A percentile compares a stretch with the other conserved stretches of the same genome.
These are phyloP conservation scores for Graptemys geographica DNA, from an alignment of 2,797 vertebrate genomes.

Conservation along the genomic window DNA sequence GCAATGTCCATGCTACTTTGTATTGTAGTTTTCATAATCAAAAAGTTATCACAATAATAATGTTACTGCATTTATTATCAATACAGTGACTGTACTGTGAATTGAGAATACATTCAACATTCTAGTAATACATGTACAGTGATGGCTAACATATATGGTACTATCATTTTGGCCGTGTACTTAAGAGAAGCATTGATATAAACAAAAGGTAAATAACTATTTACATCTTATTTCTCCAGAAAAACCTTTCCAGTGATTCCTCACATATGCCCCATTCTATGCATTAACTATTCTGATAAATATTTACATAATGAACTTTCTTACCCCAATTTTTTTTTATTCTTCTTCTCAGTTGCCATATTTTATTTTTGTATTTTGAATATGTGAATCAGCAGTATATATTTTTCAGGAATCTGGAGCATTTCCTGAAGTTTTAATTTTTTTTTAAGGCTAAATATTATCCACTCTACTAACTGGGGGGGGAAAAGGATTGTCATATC, in stretches of 20 bases:
- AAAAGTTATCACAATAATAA: not conserved
- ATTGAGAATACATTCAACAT: conserved; percentile 59
- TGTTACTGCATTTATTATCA: not conserved
- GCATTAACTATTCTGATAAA: conserved; percentile 38
- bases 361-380: conserved; percentile 47
- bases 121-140: conserved; percentile 46
- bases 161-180: conserved; percentile 14
- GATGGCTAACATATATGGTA: conserved; percentile 31
- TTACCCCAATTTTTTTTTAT: conserved; percentile 49
- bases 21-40: not conserved
- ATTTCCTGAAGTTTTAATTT: not conserved
- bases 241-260: conserved; percentile 50
- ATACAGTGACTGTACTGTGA: conserved; percentile 69
- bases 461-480: conserved; percentile 6
- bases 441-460: conserved; percentile 49
- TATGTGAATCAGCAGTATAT: not conserved
- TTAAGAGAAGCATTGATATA: conserved; percentile 64
- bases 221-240: conserved; percentile 69
- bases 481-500: conserved; percentile 40
- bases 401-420: conserved; percentile 7
- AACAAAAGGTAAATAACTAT: conserved; percentile 72
- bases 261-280: conserved; percentile 17
- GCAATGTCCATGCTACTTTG: not conserved
- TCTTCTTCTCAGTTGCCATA: not conserved
- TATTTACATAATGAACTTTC: conserved; percentile 65